Percentiles rank a stretch among this genome's conserved stretches.
Conservation (phyloP, 2,797 vertebrate species). For the Sternotherus odoratus region DNA sequence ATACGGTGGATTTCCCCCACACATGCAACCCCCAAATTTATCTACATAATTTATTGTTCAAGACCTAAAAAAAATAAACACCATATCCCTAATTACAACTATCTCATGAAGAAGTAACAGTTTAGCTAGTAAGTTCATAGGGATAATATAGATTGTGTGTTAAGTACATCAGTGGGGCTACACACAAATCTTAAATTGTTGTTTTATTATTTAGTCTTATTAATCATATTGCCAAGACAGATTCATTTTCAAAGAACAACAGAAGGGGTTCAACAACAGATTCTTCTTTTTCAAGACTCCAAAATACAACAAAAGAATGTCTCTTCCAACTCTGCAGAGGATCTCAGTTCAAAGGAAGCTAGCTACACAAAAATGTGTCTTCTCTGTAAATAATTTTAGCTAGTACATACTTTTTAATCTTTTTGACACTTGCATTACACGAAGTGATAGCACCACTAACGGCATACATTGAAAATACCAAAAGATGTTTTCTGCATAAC, state of each 20-base stretch:
- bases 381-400: not conserved
- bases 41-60: not conserved
- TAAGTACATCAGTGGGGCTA: not conserved
- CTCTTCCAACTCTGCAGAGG: not conserved
- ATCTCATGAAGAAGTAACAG: not conserved
- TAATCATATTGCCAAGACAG: not conserved
- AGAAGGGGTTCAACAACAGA: not conserved
- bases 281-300: not conserved
- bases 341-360: slow-evolving; percentile 29
- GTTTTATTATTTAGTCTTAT: not conserved
- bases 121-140: not conserved
- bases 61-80: not conserved
- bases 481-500: slow-evolving; percentile 41
- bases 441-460: not conserved
- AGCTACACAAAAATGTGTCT: slow-evolving; percentile 27
- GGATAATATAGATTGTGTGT: not conserved
- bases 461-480: slow-evolving; percentile 23
- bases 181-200: not conserved
- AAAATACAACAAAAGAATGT: not conserved
- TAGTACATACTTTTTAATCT: not conserved
- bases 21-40: not conserved
- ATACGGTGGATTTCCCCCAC: slow-evolving; percentile 2
- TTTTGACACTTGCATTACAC: not conserved
- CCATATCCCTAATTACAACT: not conserved
- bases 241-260: not conserved